A percentile compares a stretch with the other conserved stretches of the same genome.
These are phyloP conservation scores for Rhinolophus sinicus DNA, from an alignment of 2,113 vertebrate species.

Conservation along the genomic window DNA sequence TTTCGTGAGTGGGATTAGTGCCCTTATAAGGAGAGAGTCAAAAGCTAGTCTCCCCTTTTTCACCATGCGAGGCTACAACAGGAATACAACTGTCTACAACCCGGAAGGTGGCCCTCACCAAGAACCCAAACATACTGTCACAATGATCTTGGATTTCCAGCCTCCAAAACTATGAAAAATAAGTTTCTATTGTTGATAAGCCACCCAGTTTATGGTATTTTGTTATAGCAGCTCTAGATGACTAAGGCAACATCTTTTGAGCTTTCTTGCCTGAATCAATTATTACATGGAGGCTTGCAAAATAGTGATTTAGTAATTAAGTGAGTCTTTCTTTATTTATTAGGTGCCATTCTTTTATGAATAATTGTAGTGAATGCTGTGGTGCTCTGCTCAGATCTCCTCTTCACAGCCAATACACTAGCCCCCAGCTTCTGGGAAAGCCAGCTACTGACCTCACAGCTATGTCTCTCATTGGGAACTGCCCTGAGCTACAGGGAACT, in stretches of 20 bases:
- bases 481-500: background rate
- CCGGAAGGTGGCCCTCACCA: background rate
- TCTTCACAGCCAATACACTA: background rate
- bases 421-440: background rate
- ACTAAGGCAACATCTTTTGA: background rate
- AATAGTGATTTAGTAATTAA: constrained; percentile 25
- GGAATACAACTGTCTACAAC: background rate
- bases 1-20: background rate
- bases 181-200: background rate
- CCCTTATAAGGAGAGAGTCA: background rate
- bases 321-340: background rate
- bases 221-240: background rate
- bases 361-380: background rate
- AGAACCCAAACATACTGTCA: background rate
- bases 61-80: background rate
- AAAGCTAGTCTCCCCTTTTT: background rate
- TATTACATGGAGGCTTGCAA: constrained; percentile 19
- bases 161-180: background rate
- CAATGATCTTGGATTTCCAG: background rate
- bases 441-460: background rate
- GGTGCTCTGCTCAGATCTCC: background rate
- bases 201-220: background rate
- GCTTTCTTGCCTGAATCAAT: background rate
- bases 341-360: background rate
- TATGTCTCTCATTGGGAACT: background rate